Conservation (phyloP, 2,888 invertebrate species). For the Apamea sordens region DNA sequence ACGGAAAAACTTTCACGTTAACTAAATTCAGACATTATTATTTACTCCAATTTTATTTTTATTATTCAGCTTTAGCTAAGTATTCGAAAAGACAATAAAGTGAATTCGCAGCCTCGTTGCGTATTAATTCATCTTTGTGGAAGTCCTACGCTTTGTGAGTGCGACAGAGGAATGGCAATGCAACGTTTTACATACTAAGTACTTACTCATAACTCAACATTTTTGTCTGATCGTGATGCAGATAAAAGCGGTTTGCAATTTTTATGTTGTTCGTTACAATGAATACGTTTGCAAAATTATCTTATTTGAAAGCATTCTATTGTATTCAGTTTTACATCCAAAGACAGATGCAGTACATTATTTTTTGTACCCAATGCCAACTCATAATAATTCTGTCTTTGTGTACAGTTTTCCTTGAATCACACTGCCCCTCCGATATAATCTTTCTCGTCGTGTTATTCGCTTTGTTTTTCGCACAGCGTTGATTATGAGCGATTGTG, state of each 20-base stretch:
- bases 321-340: constrained; percentile 21
- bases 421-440: constrained; percentile 35
- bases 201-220: constrained; percentile 41
- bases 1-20: too few species aligned
- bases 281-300: constrained; percentile 27
- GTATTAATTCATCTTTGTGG: constrained; percentile 45
- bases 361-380: constrained; percentile 5
- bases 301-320: constrained; percentile 31
- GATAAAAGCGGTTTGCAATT: constrained; percentile 30
- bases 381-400: constrained; percentile 12
- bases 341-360: constrained; percentile 8
- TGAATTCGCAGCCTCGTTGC: constrained; percentile 21
- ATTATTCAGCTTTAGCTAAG: constrained; percentile 1
- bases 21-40: not conserved
- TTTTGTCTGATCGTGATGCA: constrained; percentile 48
- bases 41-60: not conserved
- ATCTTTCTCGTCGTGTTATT: constrained; percentile 66
- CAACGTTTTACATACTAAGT: constrained; percentile 45
- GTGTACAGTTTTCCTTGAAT: constrained; percentile 33
- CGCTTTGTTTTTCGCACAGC: constrained; percentile 64
- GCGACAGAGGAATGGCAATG: constrained; percentile 28
- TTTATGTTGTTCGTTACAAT: constrained; percentile 16
- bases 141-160: constrained; percentile 38
- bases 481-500: constrained; percentile 62
- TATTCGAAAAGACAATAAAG: constrained; percentile 21